Evolutionary conservation across 2,888 invertebrate genomes (phyloP).

Genomic region (Amphipoea lucens): DNA sequence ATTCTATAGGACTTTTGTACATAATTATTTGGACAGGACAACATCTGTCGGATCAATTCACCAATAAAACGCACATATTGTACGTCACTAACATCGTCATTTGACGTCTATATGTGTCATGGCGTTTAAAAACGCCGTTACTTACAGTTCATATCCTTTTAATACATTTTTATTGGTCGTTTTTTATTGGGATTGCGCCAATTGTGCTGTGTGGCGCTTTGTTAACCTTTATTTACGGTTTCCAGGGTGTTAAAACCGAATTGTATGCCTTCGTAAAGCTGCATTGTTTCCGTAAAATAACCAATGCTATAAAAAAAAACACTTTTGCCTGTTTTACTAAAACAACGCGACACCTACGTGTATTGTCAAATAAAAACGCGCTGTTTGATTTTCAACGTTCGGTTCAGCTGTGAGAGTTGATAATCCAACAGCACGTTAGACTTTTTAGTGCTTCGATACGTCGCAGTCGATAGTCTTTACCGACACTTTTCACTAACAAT

Average conservation of each 20-base stretch:
- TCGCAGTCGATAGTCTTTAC: no score
- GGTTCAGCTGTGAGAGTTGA: not conserved
- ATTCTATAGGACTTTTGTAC: not conserved
- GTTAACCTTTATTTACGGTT: slow-evolving; percentile 10
- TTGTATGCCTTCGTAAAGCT: slow-evolving; percentile 4
- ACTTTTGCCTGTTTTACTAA: not conserved
- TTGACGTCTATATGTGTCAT: not conserved
- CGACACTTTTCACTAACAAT: no score
- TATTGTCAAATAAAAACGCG: not conserved
- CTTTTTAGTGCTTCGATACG: no score
- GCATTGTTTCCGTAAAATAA: not conserved
- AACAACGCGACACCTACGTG: not conserved
- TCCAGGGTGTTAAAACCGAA: slow-evolving; percentile 7
- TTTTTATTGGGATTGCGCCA: slow-evolving; percentile 28
- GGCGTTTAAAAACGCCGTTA: not conserved
- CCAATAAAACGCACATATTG: not conserved
- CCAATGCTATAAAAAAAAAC: not conserved
- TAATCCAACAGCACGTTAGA: not conserved
- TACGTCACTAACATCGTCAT: not conserved
- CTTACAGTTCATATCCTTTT: slow-evolving; percentile 11
- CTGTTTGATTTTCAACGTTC: not conserved
- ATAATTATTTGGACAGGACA: not conserved
- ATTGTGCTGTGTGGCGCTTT: slow-evolving; percentile 15
- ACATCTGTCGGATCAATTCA: not conserved
- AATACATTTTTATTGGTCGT: slow-evolving; percentile 19